These are phyloP conservation scores for Glareola pratincola DNA, from an alignment of 2,113 vertebrate species.

Conservation along the genomic window DNA sequence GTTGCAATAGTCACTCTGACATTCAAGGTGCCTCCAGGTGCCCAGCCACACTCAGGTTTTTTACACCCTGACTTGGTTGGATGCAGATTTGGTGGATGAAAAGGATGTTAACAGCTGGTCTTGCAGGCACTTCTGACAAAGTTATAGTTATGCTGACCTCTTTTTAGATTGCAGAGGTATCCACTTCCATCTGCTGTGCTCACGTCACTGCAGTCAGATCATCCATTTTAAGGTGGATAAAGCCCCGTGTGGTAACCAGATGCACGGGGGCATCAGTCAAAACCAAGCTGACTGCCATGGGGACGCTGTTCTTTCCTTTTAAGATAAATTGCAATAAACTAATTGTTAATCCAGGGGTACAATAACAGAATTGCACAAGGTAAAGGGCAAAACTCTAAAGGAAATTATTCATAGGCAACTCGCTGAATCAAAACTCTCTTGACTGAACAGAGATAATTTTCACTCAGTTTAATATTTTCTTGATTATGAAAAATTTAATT, in stretches of 20 bases:
- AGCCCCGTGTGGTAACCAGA: neutral
- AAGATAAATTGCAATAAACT: neutral
- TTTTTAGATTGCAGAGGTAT: neutral
- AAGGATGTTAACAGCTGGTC: neutral
- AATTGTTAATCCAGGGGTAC: neutral
- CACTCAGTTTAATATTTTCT: neutral
- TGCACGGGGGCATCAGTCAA: neutral
- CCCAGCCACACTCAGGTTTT: neutral
- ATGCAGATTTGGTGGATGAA: neutral
- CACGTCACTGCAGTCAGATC: neutral
- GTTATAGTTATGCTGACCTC: neutral
- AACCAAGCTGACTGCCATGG: neutral
- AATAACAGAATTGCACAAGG: neutral
- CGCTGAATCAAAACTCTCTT: neutral
- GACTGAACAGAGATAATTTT: neutral
- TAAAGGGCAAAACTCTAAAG: neutral
- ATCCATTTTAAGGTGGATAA: neutral
- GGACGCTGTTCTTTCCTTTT: neutral
- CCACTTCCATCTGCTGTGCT: neutral
- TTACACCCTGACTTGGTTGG: fast-evolving
- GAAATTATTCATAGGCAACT: neutral
- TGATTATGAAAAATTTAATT: conserved; percentile 10
- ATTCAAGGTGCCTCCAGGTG: neutral
- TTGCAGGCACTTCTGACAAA: neutral
- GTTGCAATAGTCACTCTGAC: neutral